Conservation (phyloP, 2,113 vertebrate species). For the Sebastes schlegelii region DNA sequence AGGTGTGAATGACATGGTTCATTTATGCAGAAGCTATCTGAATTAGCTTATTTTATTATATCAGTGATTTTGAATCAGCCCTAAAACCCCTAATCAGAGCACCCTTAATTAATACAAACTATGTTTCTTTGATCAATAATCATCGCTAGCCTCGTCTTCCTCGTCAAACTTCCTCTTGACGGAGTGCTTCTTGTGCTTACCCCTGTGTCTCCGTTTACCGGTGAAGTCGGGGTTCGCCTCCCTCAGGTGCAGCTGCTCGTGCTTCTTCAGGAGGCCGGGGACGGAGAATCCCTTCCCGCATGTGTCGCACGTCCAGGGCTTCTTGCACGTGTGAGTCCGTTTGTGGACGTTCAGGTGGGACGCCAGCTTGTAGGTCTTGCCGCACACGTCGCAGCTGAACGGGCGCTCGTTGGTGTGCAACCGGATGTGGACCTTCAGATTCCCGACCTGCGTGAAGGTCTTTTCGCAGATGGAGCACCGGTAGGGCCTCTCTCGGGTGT, state of each 20-base stretch:
- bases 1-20: not conserved
- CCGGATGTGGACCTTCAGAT: conserved; percentile 79
- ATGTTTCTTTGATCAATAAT: conserved; percentile 56
- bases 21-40: not conserved
- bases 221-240: conserved; percentile 72
- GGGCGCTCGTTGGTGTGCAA: conserved; percentile 80
- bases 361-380: conserved; percentile 80
- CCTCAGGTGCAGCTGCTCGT: conserved; percentile 70
- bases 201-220: conserved; percentile 66
- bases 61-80: not conserved
- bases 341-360: conserved; percentile 82
- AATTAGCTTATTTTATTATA: not conserved
- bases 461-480: conserved; percentile 78
- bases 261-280: conserved; percentile 77
- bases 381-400: conserved; percentile 79
- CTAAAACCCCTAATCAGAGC: not conserved
- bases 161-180: conserved; percentile 78
- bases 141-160: conserved; percentile 76
- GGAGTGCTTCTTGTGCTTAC: conserved; percentile 76
- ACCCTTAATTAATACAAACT: not conserved
- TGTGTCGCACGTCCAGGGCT: conserved; percentile 76
- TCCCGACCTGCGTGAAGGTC: conserved; percentile 79
- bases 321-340: conserved; percentile 76
- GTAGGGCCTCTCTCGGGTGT: conserved; percentile 79
- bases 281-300: conserved; percentile 80